Base-by-base conservation (phyloP, 2,888 invertebrate genomes). In the Cataglyphis albicans region DNA sequence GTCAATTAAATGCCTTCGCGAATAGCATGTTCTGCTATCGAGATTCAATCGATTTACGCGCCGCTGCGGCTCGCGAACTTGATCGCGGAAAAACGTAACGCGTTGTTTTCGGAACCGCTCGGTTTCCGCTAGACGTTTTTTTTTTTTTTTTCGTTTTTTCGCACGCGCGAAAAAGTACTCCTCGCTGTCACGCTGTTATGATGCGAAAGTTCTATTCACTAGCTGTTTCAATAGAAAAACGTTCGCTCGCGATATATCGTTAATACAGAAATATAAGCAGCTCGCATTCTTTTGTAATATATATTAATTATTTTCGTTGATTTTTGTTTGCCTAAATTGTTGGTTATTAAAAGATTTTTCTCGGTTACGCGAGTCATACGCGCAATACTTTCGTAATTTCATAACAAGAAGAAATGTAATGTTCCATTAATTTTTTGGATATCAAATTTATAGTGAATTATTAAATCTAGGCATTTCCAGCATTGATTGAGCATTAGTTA, bases 31-130 rank as follows among this genome's bases (percentile, higher is more conserved):
- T 12, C 41, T 35, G 38, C 72, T 81, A 86, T 86, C 84, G 81
- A 44, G 73, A 82, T 57, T 76, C 81, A 70, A 84, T 86, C 86
- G 86, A 84, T 86, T 81, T 81, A 65, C 83, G 67, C 67, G 57
- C 4, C 41, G 72, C 18, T 52, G 57, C n/a, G 29, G 25, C 25
- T n/a, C 44, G 65, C 48, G 67, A 52, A 64, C 74, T 52, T 63
- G 64, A 64, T 65, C 55, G 55, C 76, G 76, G 44, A 59, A 78
- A 78, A 61, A 61, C 32, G 72, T 67, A 64, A 67, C 76, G 65
- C 44, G 21, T 21, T 48, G 59, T 44, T 80, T 61, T 70, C 78
- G 78, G 59, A 48, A 48, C 48, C 70, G 70, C 6, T 35, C 78
- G 70, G 44, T 65, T 78, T 59, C 70, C 55, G 38, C n/a, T 35